A percentile compares a stretch with the other conserved stretches of the same genome.
These are phyloP conservation scores for Craniophora ligustri DNA, from an alignment of 2,888 invertebrate species.

Conservation along the genomic window DNA sequence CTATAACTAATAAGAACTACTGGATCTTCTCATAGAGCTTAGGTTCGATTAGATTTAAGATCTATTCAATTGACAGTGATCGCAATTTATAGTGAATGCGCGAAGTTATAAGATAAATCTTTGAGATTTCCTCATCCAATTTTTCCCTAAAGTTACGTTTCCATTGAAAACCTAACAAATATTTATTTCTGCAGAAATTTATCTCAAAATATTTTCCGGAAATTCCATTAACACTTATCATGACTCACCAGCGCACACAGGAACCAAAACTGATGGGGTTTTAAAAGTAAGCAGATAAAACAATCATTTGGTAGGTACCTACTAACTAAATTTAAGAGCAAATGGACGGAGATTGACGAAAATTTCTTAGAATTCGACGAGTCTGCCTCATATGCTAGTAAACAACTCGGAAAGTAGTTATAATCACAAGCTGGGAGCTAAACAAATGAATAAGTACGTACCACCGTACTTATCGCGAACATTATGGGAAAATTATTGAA, in stretches of 20 bases:
- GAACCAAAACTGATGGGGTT: slow-evolving; percentile 24
- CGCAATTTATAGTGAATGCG: no score
- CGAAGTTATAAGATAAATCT: no score
- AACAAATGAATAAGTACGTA: not conserved
- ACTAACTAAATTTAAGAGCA: slow-evolving; percentile 19
- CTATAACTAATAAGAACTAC: no score
- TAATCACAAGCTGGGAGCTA: not conserved
- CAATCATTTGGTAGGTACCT: slow-evolving; percentile 8
- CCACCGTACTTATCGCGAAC: no score
- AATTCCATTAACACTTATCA: slow-evolving; percentile 16
- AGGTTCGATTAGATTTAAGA: no score
- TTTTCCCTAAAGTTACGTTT: no score
- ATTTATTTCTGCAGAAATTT: not conserved
- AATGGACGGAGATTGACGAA: slow-evolving; percentile 18
- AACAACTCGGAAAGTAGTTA: slow-evolving; percentile 3
- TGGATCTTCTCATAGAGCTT: no score
- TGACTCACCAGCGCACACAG: slow-evolving; percentile 29
- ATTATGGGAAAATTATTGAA: no score
- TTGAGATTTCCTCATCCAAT: no score
- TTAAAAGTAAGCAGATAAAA: slow-evolving; percentile 19
- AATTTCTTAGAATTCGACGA: slow-evolving; percentile 28
- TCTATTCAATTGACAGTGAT: no score
- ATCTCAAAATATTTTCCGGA: slow-evolving; percentile 22
- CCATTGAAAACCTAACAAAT: no score
- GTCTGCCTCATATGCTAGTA: slow-evolving; percentile 2